Evolutionary conservation across 92 coral and sea anemone species (phyloP).

Genomic region (Epizoanthus rinbou): DNA sequence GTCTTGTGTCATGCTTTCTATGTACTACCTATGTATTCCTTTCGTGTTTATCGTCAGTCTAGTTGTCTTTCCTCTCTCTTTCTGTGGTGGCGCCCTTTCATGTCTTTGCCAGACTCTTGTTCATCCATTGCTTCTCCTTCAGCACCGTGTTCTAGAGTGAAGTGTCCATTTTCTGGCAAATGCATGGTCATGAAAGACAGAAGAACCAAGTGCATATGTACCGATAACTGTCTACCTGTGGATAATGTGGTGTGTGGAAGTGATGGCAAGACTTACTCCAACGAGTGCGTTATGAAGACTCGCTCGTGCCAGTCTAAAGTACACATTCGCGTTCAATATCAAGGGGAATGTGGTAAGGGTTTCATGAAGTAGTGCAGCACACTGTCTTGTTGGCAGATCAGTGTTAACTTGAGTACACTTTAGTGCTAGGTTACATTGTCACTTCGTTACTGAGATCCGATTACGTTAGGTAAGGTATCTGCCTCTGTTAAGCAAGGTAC

Average conservation of each 20-base stretch:
- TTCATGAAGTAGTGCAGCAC: no score
- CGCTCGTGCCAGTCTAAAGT: slow-evolving; percentile 70
- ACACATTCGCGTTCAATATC: slow-evolving; percentile 58
- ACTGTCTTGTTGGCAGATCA: no score
- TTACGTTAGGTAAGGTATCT: no score
- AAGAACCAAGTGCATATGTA: slow-evolving; percentile 76
- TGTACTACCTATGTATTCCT: background rate
- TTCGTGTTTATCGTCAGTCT: background rate
- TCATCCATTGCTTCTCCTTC: background rate
- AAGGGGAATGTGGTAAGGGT: slow-evolving; percentile 83
- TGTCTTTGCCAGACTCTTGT: background rate
- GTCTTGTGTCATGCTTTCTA: background rate
- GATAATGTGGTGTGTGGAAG: slow-evolving; percentile 73
- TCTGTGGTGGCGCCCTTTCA: no score
- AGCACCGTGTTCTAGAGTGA: slow-evolving; percentile 70
- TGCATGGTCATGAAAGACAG: slow-evolving; percentile 62
- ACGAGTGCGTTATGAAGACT: slow-evolving; percentile 63
- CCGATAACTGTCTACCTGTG: slow-evolving; percentile 60
- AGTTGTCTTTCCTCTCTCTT: background rate
- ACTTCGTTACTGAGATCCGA: no score
- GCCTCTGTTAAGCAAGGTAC: no score
- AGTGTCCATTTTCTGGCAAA: slow-evolving; percentile 67
- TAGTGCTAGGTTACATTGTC: no score
- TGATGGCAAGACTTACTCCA: slow-evolving; percentile 70
- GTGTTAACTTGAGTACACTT: no score